phyloP scores from a whole-genome alignment of 2,888 invertebrate genomes.

The Siphonodentalium dalli region DNA sequence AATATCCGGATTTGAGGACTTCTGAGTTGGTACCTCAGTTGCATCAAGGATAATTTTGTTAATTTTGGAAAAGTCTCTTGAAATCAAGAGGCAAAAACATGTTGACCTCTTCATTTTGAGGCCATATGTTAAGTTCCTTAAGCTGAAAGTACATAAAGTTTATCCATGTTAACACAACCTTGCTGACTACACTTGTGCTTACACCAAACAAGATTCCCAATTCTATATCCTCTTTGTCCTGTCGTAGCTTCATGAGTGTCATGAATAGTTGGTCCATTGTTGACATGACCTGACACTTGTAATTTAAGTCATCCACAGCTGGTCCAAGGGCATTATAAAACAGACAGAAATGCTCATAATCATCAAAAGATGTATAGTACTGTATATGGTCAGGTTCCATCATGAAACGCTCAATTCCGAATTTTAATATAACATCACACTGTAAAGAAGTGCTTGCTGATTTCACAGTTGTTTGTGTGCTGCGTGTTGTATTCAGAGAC shows the following conservation, averaged over 20 bases:
- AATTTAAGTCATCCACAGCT: conserved; percentile 9
- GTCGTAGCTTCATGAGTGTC: conserved; percentile 29
- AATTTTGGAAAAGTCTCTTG: conserved; percentile 22
- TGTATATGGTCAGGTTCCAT: conserved; percentile 4
- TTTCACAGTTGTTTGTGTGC: too few relatives aligned
- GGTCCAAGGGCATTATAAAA: conserved; percentile 20
- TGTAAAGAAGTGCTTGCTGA: too few relatives aligned
- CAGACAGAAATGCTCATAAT: conserved; percentile 24
- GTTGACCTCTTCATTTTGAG: conserved; percentile 12
- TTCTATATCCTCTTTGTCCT: conserved; percentile 29
- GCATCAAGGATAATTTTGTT: conserved; percentile 36
- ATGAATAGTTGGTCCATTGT: conserved; percentile 28
- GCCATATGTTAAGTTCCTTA: conserved; percentile 32
- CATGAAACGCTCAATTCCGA: conserved; percentile 1
- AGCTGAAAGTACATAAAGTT: conserved; percentile 30
- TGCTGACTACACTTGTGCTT: conserved; percentile 14
- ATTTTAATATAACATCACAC: too few relatives aligned
- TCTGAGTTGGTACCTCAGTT: conserved; percentile 34
- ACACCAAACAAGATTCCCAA: conserved; percentile 23
- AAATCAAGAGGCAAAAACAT: conserved; percentile 30
- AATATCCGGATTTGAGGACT: conserved; percentile 26
- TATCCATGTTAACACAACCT: conserved; percentile 28
- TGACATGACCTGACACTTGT: conserved; percentile 1
- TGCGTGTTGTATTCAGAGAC: too few relatives aligned
- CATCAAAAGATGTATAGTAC: conserved; percentile 28